phyloP scores from a whole-genome alignment of 2,888 invertebrate genomes.

The Aphidoletes aphidimyza region DNA sequence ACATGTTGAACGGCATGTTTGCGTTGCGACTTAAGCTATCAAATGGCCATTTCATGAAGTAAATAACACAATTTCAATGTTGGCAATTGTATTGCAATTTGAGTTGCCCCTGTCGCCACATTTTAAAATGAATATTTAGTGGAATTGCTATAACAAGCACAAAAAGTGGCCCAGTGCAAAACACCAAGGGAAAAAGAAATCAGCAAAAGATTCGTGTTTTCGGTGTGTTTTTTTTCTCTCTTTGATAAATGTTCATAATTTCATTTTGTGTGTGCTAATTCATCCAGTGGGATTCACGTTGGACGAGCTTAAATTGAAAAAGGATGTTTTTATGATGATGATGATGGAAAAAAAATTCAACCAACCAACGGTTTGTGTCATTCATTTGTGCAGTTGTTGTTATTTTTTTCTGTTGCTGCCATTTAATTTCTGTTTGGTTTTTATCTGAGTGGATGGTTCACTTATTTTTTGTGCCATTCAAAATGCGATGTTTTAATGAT shows the following conservation, averaged over 20 bases:
- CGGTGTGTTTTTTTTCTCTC: background rate
- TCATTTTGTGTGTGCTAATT: background rate
- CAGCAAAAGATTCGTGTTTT: background rate
- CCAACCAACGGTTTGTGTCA: background rate
- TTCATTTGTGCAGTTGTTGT: background rate
- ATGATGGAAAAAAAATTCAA: no score
- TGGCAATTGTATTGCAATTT: no score
- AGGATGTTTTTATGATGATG: slow-evolving; percentile 23
- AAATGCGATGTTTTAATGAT: background rate
- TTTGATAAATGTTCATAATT: slow-evolving; percentile 21
- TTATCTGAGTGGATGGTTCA: background rate
- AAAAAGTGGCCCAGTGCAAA: no score
- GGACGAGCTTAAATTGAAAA: background rate
- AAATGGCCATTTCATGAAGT: background rate
- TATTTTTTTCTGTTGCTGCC: background rate
- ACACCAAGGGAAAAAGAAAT: background rate
- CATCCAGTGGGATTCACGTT: background rate
- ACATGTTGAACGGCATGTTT: no score
- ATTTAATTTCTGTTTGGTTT: background rate
- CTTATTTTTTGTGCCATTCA: background rate
- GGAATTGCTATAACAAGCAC: no score
- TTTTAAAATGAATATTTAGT: no score
- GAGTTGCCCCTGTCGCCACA: no score
- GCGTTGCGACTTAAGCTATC: background rate
- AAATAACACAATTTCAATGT: no score